Percentiles rank a stretch among this genome's conserved stretches.
These are phyloP conservation scores for Cariama cristata DNA, from an alignment of 2,113 vertebrate genomes.

Conservation along the genomic window DNA sequence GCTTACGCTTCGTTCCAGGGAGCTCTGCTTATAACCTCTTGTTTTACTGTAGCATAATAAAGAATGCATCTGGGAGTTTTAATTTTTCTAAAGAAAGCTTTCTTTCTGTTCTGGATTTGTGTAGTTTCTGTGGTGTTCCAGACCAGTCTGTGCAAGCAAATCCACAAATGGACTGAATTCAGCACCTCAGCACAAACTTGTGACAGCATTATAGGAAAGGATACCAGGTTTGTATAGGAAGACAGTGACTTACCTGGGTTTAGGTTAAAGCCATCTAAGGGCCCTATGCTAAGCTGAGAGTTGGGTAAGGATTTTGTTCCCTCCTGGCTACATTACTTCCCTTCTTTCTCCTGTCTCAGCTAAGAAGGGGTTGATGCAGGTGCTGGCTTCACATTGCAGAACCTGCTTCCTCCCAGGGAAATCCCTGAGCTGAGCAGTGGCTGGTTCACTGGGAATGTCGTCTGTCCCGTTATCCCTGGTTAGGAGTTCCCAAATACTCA, in stretches of 20 bases:
- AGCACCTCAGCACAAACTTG: background rate
- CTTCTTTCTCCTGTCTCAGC: background rate
- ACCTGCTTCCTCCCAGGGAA: background rate
- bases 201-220: background rate
- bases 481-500: background rate
- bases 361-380: background rate
- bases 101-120: background rate
- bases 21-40: slow-evolving; percentile 3
- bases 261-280: background rate
- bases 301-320: background rate
- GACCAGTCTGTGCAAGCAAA: background rate
- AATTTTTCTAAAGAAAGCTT: background rate
- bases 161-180: background rate
- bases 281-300: background rate
- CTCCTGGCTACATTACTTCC: background rate
- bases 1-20: background rate
- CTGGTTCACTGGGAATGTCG: background rate
- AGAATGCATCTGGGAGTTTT: background rate
- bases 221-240: background rate
- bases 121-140: background rate
- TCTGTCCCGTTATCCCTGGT: background rate
- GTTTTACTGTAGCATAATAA: background rate
- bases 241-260: background rate
- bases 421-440: background rate
- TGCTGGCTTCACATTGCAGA: background rate